These are phyloP conservation scores for Rhamnusium bicolor DNA, from an alignment of 2,888 invertebrate genomes.

Conservation along the genomic window DNA sequence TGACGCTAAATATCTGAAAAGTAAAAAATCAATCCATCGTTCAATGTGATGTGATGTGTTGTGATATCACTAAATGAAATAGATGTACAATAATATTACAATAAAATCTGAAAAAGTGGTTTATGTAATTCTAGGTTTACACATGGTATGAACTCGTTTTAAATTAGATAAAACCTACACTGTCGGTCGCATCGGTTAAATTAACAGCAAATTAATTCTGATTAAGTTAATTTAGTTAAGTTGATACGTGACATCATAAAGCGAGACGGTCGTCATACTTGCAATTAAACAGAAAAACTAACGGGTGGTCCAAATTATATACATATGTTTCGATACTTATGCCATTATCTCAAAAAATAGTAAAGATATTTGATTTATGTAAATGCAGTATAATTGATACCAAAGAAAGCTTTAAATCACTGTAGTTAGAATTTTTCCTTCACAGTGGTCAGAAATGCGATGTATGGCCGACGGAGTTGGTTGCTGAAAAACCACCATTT, in stretches of 20 bases:
- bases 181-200: slow-evolving; percentile 66
- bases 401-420: no score
- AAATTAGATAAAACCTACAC: slow-evolving; percentile 63
- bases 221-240: slow-evolving; percentile 69
- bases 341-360: no score
- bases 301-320: slow-evolving; percentile 24
- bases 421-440: no score
- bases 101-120: slow-evolving; percentile 39
- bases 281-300: slow-evolving; percentile 33
- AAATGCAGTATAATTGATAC: no score
- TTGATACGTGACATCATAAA: slow-evolving; percentile 67
- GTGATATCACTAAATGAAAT: not conserved
- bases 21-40: no score
- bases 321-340: no score
- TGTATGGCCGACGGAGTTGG: no score
- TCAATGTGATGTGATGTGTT: no score
- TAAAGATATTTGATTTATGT: no score
- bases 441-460: no score
- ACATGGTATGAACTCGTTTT: slow-evolving; percentile 52
- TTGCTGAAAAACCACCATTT: no score
- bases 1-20: no score
- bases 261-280: slow-evolving; percentile 61
- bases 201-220: slow-evolving; percentile 69
- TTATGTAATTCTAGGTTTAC: slow-evolving; percentile 33
- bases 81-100: not conserved